Evolutionary conservation across 2,113 vertebrate genomes (phyloP).

Genomic region (Chlamydotis undulata): DNA sequence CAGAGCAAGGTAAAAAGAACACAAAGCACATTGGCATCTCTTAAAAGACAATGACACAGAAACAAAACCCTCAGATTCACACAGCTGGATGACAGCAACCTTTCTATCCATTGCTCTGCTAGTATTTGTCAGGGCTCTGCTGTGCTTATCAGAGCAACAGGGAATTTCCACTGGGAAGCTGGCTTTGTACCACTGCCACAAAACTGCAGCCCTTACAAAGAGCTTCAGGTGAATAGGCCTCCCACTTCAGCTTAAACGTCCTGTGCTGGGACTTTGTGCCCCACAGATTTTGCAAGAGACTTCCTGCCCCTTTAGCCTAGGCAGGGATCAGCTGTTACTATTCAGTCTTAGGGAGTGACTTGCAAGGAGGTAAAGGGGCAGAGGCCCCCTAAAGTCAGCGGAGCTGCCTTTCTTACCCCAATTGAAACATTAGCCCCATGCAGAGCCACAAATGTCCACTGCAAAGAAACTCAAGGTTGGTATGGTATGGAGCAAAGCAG

Average conservation of each 20-base stretch:
- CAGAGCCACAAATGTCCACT: not conserved
- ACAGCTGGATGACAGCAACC: constrained; percentile 28
- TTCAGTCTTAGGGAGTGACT: not conserved
- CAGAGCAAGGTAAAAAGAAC: constrained; percentile 74
- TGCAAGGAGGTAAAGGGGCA: not conserved
- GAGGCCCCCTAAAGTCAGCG: not conserved
- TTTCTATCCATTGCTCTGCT: constrained; percentile 17
- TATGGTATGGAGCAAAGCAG: not conserved
- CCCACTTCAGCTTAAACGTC: not conserved
- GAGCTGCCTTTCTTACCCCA: not conserved
- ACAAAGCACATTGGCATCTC: constrained; percentile 12
- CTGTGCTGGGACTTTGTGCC: not conserved
- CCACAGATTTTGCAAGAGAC: not conserved
- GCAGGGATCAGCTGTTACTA: not conserved
- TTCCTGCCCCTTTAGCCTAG: not conserved
- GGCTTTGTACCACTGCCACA: not conserved
- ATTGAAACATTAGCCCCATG: not conserved
- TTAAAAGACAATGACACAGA: constrained; percentile 30
- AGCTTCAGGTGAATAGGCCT: not conserved
- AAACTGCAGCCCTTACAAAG: not conserved
- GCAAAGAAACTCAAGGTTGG: not conserved
- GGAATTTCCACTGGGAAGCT: not conserved
- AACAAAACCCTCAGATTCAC: constrained; percentile 30
- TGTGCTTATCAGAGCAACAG: not conserved
- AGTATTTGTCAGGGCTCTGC: not conserved